Percentiles rank a stretch among this genome's conserved stretches.
These are phyloP conservation scores for Acropora yongei DNA, from an alignment of 64 coral and sea anemone genomes.

Conservation along the genomic window DNA sequence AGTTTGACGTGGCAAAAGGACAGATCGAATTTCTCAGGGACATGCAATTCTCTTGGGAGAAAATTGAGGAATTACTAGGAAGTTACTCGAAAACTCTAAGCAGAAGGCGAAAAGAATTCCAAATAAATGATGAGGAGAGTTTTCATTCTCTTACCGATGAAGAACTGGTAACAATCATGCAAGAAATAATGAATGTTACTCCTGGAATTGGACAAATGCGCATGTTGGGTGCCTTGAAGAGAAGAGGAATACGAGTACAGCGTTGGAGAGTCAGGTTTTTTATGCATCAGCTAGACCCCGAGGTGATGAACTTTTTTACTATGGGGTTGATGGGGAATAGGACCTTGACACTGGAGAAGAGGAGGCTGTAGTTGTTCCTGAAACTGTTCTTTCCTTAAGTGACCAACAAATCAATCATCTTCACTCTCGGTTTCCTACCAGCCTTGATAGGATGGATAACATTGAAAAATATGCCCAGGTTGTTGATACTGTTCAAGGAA, in stretches of 20 bases:
- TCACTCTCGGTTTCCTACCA: constrained; percentile 4
- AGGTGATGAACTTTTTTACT: constrained; percentile 29
- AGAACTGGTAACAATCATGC: constrained; percentile 49
- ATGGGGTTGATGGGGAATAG: constrained; percentile 19
- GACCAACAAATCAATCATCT: constrained; percentile 22
- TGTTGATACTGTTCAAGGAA: constrained; percentile 25
- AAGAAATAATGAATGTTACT: constrained; percentile 61
- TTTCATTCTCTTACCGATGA: constrained; percentile 7
- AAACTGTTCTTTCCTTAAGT: constrained; percentile 14
- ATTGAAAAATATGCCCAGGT: constrained; percentile 35
- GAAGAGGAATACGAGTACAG: constrained; percentile 56
- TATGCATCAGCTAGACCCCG: constrained; percentile 51
- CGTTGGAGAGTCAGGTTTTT: constrained; percentile 35
- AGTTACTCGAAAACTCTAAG: background rate
- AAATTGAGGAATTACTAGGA: constrained; percentile 4
- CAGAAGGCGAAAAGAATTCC: constrained; percentile 27
- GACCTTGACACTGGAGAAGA: constrained; percentile 14
- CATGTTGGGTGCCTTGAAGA: constrained; percentile 50
- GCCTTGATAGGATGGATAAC: constrained; percentile 3
- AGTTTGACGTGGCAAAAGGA: constrained; percentile 12
- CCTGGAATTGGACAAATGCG: constrained; percentile 26
- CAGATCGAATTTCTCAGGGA: constrained; percentile 16
- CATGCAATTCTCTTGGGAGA: constrained; percentile 1
- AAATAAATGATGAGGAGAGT: constrained; percentile 29
- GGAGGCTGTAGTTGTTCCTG: constrained; percentile 41